These are phyloP conservation scores for Hippoglossus hippoglossus DNA, from an alignment of 2,797 vertebrate genomes.

Conservation along the genomic window DNA sequence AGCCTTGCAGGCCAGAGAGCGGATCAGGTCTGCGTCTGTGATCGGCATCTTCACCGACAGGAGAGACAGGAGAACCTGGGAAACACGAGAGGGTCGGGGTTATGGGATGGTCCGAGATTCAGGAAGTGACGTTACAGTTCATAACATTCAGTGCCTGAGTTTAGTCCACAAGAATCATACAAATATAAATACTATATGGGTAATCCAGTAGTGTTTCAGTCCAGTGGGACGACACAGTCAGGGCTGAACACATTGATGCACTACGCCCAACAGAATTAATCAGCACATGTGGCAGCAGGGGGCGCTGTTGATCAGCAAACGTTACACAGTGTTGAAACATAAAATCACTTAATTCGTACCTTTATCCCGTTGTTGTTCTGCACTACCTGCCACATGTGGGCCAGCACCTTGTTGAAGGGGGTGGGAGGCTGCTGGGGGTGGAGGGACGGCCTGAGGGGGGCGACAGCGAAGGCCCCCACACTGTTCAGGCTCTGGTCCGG, in stretches of 20 bases:
- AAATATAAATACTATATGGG: too few species aligned
- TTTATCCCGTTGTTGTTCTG: conserved; percentile 98
- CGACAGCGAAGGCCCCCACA: conserved; percentile 89
- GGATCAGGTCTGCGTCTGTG: conserved; percentile 95
- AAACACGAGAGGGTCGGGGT: neutral
- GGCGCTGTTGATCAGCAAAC: neutral
- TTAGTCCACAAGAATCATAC: too few species aligned
- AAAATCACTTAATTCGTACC: conserved; percentile 56
- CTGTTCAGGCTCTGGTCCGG: conserved; percentile 92
- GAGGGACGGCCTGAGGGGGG: conserved; percentile 75
- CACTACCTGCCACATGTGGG: conserved; percentile 97
- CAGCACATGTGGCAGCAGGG: too few species aligned
- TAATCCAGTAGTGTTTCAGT: too few species aligned
- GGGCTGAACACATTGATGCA: too few species aligned
- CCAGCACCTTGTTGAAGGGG: conserved; percentile 89
- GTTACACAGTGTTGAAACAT: neutral
- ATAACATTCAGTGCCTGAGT: too few species aligned
- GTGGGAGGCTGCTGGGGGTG: conserved; percentile 86
- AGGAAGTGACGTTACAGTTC: too few species aligned
- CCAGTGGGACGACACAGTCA: too few species aligned
- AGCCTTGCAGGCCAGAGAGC: conserved; percentile 92
- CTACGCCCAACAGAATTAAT: too few species aligned
- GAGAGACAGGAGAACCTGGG: conserved; percentile 89
- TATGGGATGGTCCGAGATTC: fast-evolving
- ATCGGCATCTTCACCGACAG: conserved; percentile 95